A percentile compares a stretch with the other conserved stretches of the same genome.
Conservation (phyloP, 2,888 invertebrate genomes). For the Dascillus cervinus region DNA sequence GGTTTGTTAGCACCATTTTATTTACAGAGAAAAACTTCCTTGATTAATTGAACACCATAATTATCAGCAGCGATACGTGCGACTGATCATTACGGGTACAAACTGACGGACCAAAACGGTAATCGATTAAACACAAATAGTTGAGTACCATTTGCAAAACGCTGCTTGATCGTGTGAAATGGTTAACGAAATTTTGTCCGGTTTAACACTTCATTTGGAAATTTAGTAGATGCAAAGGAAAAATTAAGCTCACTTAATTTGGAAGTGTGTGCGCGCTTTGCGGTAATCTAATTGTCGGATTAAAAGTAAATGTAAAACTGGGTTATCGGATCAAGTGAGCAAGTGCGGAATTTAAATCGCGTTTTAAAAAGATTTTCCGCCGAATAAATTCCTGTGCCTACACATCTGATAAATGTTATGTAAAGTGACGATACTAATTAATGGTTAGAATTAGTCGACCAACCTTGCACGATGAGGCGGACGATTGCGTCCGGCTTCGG, state of each 20-base stretch:
- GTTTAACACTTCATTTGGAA: background rate
- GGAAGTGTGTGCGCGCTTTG: conserved; percentile 21
- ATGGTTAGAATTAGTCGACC: conserved; percentile 14
- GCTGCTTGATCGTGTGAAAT: too few species aligned
- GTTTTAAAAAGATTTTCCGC: conserved; percentile 23
- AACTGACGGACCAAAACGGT: too few species aligned
- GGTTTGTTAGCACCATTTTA: too few species aligned
- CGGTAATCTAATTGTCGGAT: conserved; percentile 24
- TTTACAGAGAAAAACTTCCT: too few species aligned
- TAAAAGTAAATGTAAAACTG: conserved; percentile 26
- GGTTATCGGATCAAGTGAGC: conserved; percentile 17
- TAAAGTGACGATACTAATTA: conserved; percentile 1
- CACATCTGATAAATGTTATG: too few species aligned
- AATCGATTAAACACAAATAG: too few species aligned
- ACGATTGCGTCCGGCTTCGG: conserved; percentile 59
- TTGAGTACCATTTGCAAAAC: too few species aligned
- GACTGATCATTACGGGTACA: conserved; percentile 6
- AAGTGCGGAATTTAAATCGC: conserved; percentile 20
- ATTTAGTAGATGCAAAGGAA: background rate
- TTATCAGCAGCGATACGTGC: conserved; percentile 6
- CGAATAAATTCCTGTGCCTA: too few species aligned
- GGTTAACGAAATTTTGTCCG: too few species aligned
- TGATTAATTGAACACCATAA: too few species aligned
- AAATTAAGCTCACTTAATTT: too few species aligned
- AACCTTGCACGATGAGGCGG: conserved; percentile 61